Percentiles rank a stretch among this genome's conserved stretches.
phyloP scores from a whole-genome alignment of 2,888 invertebrate species.

The Apamea anceps region DNA sequence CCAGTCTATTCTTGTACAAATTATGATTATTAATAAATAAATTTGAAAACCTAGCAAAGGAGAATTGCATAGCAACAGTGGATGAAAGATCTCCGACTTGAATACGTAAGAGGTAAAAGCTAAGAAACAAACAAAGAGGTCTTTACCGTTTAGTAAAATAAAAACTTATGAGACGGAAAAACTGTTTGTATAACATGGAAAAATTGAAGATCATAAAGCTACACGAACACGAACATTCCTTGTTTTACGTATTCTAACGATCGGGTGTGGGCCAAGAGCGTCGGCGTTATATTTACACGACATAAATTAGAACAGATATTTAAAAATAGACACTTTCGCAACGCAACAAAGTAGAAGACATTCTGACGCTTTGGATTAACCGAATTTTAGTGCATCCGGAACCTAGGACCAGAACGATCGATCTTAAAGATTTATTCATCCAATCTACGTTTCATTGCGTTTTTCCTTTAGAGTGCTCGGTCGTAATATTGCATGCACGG shows the following conservation, averaged over 20 bases:
- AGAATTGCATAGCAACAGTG: conserved; percentile 1
- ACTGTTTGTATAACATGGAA: conserved; percentile 17
- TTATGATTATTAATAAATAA: not conserved
- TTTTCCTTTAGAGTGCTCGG: conserved; percentile 34
- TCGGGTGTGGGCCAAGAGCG: conserved; percentile 51
- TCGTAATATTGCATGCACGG: conserved; percentile 12
- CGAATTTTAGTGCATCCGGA: conserved; percentile 56
- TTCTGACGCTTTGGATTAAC: conserved; percentile 44
- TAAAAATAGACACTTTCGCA: conserved; percentile 61
- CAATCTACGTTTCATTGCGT: conserved; percentile 55
- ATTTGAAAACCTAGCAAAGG: not conserved
- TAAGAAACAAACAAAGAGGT: not conserved
- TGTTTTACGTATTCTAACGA: conserved; percentile 51
- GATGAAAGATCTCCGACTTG: not conserved
- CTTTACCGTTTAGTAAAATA: not conserved
- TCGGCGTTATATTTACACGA: conserved; percentile 62
- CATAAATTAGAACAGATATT: conserved; percentile 61
- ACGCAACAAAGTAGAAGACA: conserved; percentile 47
- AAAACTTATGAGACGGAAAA: not conserved
- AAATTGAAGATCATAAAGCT: conserved; percentile 36
- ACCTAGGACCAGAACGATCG: conserved; percentile 29
- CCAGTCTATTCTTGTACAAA: not conserved
- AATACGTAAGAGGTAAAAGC: not conserved
- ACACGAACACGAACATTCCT: conserved; percentile 47
- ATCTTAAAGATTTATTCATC: conserved; percentile 44